phyloP scores from a whole-genome alignment of 2,113 vertebrate species.

The Dasypus novemcinctus region DNA sequence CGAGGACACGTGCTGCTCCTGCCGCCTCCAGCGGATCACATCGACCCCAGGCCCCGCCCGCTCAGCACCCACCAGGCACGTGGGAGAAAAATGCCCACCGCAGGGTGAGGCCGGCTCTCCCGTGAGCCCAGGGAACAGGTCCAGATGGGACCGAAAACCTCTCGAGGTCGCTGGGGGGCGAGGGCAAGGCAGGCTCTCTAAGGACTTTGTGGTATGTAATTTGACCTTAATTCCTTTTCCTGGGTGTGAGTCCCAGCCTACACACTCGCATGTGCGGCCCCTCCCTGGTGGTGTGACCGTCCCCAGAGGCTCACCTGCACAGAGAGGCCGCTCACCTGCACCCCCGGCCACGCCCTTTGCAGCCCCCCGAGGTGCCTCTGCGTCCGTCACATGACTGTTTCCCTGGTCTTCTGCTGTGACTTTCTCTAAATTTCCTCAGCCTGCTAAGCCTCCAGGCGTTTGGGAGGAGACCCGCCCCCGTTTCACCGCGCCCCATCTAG shows the following conservation, averaged over 20 bases:
- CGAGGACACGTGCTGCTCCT: fast-evolving
- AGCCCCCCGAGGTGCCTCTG: no score
- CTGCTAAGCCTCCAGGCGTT: no score
- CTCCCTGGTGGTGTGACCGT: fast-evolving
- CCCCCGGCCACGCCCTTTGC: no score
- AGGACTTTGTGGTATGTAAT: background rate
- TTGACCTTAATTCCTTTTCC: background rate
- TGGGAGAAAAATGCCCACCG: background rate
- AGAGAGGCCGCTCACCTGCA: background rate
- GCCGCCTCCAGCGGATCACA: background rate
- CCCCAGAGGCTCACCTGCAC: fast-evolving
- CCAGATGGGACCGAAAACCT: fast-evolving
- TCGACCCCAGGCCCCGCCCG: background rate
- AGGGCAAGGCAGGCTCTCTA: background rate
- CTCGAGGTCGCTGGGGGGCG: background rate
- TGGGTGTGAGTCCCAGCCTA: fast-evolving
- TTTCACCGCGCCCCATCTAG: no score
- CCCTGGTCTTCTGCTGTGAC: no score
- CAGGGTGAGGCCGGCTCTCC: background rate
- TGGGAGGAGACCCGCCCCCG: no score
- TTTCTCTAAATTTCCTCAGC: no score
- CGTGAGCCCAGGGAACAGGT: background rate
- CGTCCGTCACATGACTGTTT: no score
- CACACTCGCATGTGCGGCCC: fast-evolving
- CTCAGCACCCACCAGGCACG: fast-evolving